Base-by-base conservation (phyloP, 2,797 vertebrate genomes). In the Pogoniulus pusillus region DNA sequence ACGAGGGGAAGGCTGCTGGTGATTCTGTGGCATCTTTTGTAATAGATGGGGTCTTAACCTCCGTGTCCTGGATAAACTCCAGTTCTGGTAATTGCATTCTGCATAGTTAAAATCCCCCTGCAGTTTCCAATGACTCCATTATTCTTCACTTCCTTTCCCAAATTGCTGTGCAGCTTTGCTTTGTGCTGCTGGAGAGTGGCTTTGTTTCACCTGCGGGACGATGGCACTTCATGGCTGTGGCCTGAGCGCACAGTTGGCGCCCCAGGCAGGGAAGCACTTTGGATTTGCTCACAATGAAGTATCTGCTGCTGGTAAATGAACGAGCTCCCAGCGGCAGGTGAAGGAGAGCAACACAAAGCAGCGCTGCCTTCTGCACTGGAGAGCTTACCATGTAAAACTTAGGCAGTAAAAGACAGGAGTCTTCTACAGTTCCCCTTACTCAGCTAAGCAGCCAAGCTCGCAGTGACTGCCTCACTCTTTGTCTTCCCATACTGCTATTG, bases 141-240 rank as follows among this genome's bases (percentile, higher is more conserved):
- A 93, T 93, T 96, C 94, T 83, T 85, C 76, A 93, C 93, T 96
- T 96, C 94, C 95, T 96, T 87, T 76, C 51, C 86, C 75, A 87
- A 93, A 93, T 64, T 89, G 93, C 91, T 89, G 57, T 64, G 84
- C 85, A 94, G 86, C 22, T 81, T 90, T 89, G 84, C 91, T 94
- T 94, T 90, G 89, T 91, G 90, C 80, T 91, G 88, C 70, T 90
- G 66, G 93, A 76, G 90, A 93, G 90, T 90, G 79, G 84, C 86
- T 95, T 95, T 96, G 91, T 94, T 96, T 96, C 95, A 96, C 94
- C 94, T 96, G 96, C 93, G 89, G 85, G 82, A 93, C 87, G 88
- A 94, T 92, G 95, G 84, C 88, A 85, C 95, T 96, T 95, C 86
- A 85, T 19, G 73, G 66, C 88, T 71, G 23, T 68, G 81, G 79